These are phyloP conservation scores for Brenthis hecate DNA, from an alignment of 2,888 invertebrate species.

Conservation along the genomic window DNA sequence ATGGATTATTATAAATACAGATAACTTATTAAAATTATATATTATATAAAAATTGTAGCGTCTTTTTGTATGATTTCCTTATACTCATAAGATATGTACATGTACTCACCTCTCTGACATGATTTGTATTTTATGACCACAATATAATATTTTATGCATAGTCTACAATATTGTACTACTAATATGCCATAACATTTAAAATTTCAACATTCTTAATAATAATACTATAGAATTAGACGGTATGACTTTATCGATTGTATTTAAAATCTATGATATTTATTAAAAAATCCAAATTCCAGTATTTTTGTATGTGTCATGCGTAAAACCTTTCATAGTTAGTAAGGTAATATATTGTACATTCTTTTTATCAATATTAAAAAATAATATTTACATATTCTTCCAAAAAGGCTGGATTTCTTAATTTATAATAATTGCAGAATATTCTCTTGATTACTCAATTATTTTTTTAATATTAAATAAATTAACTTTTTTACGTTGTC, in stretches of 20 bases:
- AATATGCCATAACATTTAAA: constrained; percentile 4
- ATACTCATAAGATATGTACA: constrained; percentile 7
- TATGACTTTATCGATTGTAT: constrained; percentile 3
- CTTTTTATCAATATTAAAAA: not conserved
- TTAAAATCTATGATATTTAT: not conserved
- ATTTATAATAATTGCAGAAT: not conserved
- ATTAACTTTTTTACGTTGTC: not conserved
- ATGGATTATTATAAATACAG: too few species aligned
- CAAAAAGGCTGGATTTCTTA: not conserved
- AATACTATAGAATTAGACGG: not conserved
- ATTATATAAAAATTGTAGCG: not conserved
- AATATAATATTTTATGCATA: constrained; percentile 4
- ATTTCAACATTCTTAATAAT: not conserved
- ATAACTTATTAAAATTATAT: too few species aligned
- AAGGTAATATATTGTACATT: not conserved
- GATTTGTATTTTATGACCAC: constrained; percentile 14
- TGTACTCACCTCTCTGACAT: constrained; percentile 6
- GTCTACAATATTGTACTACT: constrained; percentile 10
- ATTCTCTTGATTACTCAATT: too few species aligned
- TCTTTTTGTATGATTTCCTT: not conserved
- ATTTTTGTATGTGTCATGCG: constrained; percentile 16
- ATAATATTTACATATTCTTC: not conserved
- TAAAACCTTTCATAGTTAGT: constrained; percentile 6
- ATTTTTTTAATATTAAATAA: too few species aligned
- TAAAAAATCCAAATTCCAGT: constrained; percentile 14